Evolutionary conservation across 2,113 vertebrate genomes (phyloP).

Genomic region (Pyrgilauda ruficollis): DNA sequence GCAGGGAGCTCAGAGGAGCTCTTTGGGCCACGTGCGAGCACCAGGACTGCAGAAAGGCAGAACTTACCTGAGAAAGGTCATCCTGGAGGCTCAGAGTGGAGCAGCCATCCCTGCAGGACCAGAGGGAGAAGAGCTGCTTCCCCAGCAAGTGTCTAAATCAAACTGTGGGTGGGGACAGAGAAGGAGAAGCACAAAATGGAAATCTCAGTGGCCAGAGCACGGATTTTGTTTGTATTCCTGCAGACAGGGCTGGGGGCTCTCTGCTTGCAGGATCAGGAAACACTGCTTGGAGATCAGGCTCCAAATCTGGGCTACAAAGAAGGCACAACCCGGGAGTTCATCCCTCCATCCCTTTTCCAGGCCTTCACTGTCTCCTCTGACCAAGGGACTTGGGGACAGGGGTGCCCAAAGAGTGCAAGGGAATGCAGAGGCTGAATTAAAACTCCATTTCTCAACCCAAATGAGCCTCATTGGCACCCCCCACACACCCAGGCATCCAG

Average conservation of each 20-base stretch:
- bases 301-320: neutral
- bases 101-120: neutral
- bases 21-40: neutral
- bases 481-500: neutral
- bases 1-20: neutral
- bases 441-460: neutral
- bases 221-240: neutral
- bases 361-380: neutral
- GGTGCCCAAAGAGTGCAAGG: neutral
- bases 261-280: neutral
- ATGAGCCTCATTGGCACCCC: neutral
- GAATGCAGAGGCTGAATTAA: neutral
- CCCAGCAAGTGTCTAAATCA: neutral
- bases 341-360: neutral
- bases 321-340: neutral
- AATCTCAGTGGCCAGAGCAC: neutral
- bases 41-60: neutral
- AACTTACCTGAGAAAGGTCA: neutral
- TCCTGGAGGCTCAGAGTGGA: neutral
- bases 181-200: neutral
- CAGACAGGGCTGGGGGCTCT: neutral
- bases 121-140: neutral
- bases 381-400: accelerated
- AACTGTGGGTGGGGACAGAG: neutral
- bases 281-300: neutral